Evolutionary conservation across 2,113 vertebrate species (phyloP).

Genomic region (Scolopax mira): DNA sequence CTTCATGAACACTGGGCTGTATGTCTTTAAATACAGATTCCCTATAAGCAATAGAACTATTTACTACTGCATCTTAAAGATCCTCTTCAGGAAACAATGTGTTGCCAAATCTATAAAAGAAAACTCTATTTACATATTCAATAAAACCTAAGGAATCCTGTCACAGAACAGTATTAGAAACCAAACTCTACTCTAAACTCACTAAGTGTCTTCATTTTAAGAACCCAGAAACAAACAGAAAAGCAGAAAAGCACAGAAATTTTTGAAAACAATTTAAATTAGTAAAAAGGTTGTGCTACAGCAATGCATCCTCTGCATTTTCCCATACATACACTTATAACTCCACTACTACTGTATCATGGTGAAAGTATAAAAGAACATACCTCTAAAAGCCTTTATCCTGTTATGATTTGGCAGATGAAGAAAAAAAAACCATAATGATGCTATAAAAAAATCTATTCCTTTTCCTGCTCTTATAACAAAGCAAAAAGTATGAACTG

Average conservation of each 20-base stretch:
- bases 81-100: not conserved
- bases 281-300: not conserved
- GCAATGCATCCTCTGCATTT: not conserved
- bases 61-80: not conserved
- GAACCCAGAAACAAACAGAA: not conserved
- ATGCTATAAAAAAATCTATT: not conserved
- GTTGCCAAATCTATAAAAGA: not conserved
- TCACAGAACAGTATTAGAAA: not conserved
- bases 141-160: not conserved
- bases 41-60: not conserved
- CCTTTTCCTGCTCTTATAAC: not conserved
- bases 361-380: not conserved
- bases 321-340: not conserved
- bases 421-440: not conserved
- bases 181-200: not conserved
- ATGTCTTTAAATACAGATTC: not conserved
- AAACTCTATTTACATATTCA: not conserved
- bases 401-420: not conserved
- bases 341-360: not conserved
- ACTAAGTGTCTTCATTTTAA: not conserved
- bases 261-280: not conserved
- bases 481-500: not conserved
- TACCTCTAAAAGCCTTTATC: not conserved
- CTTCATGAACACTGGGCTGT: not conserved
- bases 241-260: not conserved